Evolutionary conservation across 2,113 vertebrate species (phyloP), one percentile per base, ranked within the genome.

Genomic region (Alexandromys fortis): DNA sequence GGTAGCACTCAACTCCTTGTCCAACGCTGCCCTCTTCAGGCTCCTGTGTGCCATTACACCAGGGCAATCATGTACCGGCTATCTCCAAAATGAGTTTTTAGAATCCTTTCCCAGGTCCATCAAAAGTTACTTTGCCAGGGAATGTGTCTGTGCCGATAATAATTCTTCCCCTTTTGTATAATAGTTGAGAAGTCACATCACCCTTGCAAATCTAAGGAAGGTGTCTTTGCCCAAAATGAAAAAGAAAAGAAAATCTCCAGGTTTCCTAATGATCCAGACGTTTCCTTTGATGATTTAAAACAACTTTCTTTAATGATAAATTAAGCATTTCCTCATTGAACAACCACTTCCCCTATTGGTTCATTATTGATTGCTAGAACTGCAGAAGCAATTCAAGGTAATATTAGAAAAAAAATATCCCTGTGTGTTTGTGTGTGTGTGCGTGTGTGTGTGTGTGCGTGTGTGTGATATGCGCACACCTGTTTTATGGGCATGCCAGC

Each of bases 21-120:
- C 90, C 90, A 97, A 96, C 55, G 82, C 97, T 96, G 96, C 86
- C 95, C 96, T 95, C 97, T 98, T 87, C 96, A 65, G 98, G 94
- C 35, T 30, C 1, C 6, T 7, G 0, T 2, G 17, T 22, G 85
- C 52, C 28, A 96, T 91, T 95, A 68, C 96, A 55, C 42, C 47
- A 12, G 67, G 7, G 8, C 35, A 38, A 12, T 7, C 0, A 16
- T 19, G 73, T 30, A 21, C 13, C 14, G 30, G 42, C 47, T 26
- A 52, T 2, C 22, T 10, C 24, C 70, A 24, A 47, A 63, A 63
- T 68, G 49, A 19, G 1, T 45, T 94, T 86, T 89, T n/a, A 75
- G 79, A 47, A 58, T 72, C 47, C 16, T 0, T 91, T 82, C 83
- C 21, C 12, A 65, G 45, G 42, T 75, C 65, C n/a, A 88, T 16